Evolutionary conservation across 2,888 invertebrate species (phyloP).

Genomic region (Nysson spinosus): DNA sequence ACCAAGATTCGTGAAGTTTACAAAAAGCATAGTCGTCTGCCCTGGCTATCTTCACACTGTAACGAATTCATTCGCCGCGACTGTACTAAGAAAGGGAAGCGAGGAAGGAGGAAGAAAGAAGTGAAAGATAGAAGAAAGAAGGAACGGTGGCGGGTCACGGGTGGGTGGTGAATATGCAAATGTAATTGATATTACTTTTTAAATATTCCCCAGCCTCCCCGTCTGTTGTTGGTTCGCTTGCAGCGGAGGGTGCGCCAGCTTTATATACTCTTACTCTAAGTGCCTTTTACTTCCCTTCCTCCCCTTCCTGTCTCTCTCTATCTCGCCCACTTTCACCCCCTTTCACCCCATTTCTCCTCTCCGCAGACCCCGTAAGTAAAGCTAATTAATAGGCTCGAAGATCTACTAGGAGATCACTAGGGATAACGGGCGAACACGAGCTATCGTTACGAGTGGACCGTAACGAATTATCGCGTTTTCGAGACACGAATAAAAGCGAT

Average conservation of each 20-base stretch:
- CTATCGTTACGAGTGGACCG: slow-evolving; percentile 65
- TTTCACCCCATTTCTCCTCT: slow-evolving; percentile 7
- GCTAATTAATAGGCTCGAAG: slow-evolving; percentile 74
- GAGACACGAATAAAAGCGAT: too few species aligned
- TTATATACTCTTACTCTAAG: slow-evolving; percentile 73
- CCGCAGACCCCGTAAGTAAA: slow-evolving; percentile 61
- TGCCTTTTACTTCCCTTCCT: slow-evolving; percentile 70
- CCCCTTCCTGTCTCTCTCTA: slow-evolving; percentile 38
- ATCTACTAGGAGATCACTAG: slow-evolving; percentile 64
- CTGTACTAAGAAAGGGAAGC: not conserved
- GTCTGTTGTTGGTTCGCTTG: slow-evolving; percentile 70
- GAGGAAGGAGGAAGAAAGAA: not conserved
- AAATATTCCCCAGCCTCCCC: slow-evolving; percentile 75
- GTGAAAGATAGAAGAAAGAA: slow-evolving; percentile 1
- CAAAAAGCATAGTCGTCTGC: too few species aligned
- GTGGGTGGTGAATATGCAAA: slow-evolving; percentile 75
- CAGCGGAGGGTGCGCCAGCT: slow-evolving; percentile 68
- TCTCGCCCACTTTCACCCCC: slow-evolving; percentile 16
- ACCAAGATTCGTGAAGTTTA: too few species aligned
- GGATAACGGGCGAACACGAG: slow-evolving; percentile 62
- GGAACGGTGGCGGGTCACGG: slow-evolving; percentile 57
- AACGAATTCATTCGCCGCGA: too few species aligned
- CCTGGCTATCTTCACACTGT: too few species aligned
- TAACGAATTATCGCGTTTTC: slow-evolving; percentile 68
- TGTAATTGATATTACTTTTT: slow-evolving; percentile 77